Evolutionary conservation across 2,797 vertebrate species (phyloP), one percentile per base, ranked within the genome.

Genomic region (Harpagifer antarcticus): DNA sequence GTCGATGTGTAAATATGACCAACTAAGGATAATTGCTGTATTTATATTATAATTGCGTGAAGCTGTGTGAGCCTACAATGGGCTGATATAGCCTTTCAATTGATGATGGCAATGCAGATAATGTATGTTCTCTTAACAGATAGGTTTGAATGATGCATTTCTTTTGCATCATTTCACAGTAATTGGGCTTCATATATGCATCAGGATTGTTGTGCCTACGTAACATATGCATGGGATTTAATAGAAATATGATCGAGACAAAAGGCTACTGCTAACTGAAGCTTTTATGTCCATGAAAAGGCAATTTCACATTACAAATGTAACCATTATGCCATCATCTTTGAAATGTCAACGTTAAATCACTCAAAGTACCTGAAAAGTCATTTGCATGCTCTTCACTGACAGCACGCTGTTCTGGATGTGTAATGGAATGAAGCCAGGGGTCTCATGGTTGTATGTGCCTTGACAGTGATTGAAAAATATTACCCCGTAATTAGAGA

Each of bases 401-500:
- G 64, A 79, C 62, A 40, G 33, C 37, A 17, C 0, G 15, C 55
- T 50, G 33, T 59, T 11, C 12, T 42, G 53, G 23, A 64, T 13
- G 65, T 75, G 72, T 83, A 83, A 79, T 62, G 62, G 76, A 83
- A 64, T 23, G 67, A 76, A 81, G 74, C 76, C 78, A 89, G 87
- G 85, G 89, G 88, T 75, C 61, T 79, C 37, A 8, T 68, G 58
- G 55, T 59, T 78, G 56, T 66, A 72, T 40, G 53, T 57, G 66
- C 48, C 55, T 54, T 78, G 78, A 86, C 78, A 71, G 69, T 87
- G 77, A 88, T 76, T 72, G 82, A 87, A 87, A 91, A 84, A 86
- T 82, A 90, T 86, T 83, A 86, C 63, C 81, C 81, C 45, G 53
- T 85, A 89, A 89, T 93, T 92, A 91, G 76, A 81, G 74, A 69